Base-by-base conservation (phyloP, 2,113 vertebrate genomes). In the Gymnogyps californianus region DNA sequence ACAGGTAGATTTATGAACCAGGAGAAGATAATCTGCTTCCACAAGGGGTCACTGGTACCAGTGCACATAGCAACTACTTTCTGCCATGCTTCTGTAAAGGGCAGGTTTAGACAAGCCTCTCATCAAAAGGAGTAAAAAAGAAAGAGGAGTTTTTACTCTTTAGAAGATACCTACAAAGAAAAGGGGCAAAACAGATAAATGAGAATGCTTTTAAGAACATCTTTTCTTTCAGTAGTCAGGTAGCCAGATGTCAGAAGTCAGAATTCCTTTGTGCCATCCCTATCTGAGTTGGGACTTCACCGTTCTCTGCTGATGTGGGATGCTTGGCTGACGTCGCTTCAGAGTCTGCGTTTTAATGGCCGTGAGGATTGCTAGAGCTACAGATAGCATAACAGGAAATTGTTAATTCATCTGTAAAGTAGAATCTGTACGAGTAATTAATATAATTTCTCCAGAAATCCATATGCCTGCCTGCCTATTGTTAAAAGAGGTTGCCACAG, bases 1-100 rank as follows among this genome's bases (percentile, higher is more conserved):
- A 94, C 94, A 96, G 91, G 91, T 96, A 96, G 96, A 96, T 95
- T 96, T 97, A 96, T 93, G 95, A 93, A 94, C 51, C 89, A 83
- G n/a, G 55, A 94, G 75, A 87, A 95, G 94, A 96, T 96, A 97
- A 96, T 96, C 93, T 96, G 81, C 81, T 96, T 91, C 84, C 92
- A 94, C 89, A 94, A 94, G 92, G 80, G 95, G 93, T 97, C 95
- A 96, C 67, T 92, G 90, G 89, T 89, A 90, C 57, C 65, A 93
- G 74, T 14, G 46, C 72, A 92, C 76, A 26, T 29, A 94, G 84
- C 85, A 84, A 57, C 84, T 91, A 90, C 70, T 92, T 95, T 70
- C 86, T 96, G 79, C 91, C 66, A 70, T 78, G 84, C 82, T 66
- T 92, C 75, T 87, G 34, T 66, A 83, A 96, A 90, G 61, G 58